phyloP scores from a whole-genome alignment of 2,113 vertebrate species.

The Xenotilapia longispinis region DNA sequence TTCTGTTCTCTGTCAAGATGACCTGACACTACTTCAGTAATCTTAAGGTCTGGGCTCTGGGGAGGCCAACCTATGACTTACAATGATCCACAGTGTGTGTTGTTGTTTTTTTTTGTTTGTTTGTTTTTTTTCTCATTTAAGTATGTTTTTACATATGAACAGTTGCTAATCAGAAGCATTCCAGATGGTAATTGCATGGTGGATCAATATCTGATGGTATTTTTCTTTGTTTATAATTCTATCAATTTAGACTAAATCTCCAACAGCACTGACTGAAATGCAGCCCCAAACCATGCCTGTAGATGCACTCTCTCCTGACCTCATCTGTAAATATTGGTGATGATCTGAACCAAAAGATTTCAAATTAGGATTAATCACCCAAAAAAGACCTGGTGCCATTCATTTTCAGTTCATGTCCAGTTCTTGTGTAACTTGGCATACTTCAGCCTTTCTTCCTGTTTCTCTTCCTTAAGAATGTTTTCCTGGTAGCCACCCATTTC shows the following conservation, averaged over 20 bases:
- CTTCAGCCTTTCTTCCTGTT: neutral
- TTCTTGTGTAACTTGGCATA: neutral
- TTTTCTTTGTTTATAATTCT: neutral
- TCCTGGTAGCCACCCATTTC: neutral
- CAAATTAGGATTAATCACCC: neutral
- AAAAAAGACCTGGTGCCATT: neutral
- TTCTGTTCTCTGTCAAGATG: neutral
- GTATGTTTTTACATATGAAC: neutral
- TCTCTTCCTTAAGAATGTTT: neutral
- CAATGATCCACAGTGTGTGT: neutral
- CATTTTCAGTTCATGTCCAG: neutral
- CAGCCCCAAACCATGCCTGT: neutral
- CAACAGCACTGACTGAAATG: neutral
- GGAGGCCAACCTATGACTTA: neutral
- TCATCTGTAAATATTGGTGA: neutral
- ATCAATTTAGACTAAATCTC: neutral
- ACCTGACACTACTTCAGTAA: neutral
- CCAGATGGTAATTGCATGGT: neutral
- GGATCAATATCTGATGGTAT: neutral
- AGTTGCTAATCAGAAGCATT: neutral
- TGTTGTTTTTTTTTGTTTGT: rapidly evolving
- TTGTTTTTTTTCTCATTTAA: neutral
- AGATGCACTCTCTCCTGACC: neutral
- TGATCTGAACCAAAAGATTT: neutral
- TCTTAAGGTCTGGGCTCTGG: neutral